A percentile compares a stretch with the other conserved stretches of the same genome.
Evolutionary conservation across 2,113 vertebrate species (phyloP).

Genomic region (Columba janthina): DNA sequence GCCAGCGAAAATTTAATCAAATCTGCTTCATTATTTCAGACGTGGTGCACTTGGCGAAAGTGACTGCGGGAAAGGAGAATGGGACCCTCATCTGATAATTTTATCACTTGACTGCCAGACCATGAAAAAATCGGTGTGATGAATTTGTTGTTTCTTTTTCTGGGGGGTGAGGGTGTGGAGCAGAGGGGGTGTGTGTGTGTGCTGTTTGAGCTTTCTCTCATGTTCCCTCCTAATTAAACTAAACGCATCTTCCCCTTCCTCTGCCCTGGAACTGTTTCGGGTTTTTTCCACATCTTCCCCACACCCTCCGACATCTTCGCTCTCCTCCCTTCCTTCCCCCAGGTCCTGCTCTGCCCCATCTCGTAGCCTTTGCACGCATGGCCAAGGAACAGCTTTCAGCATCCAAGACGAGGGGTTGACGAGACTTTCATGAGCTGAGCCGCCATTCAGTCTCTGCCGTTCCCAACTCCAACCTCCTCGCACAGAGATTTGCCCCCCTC

Average conservation of each 20-base stretch:
- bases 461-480: neutral
- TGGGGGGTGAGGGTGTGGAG: constrained; percentile 59
- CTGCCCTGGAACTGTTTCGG: constrained; percentile 47
- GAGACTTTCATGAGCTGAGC: neutral
- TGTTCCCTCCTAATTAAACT: constrained; percentile 49
- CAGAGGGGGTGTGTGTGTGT: constrained; percentile 7
- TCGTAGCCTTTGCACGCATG: constrained; percentile 43
- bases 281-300: neutral
- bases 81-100: constrained; percentile 73
- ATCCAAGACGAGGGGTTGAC: neutral
- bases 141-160: constrained; percentile 41
- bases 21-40: constrained; percentile 79
- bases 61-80: constrained; percentile 60
- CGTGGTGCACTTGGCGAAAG: constrained; percentile 69
- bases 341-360: constrained; percentile 16
- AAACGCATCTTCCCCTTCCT: neutral
- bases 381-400: constrained; percentile 31
- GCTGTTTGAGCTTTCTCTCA: neutral
- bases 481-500: neutral
- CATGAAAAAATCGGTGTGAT: constrained; percentile 78
- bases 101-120: constrained; percentile 78
- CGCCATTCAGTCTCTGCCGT: neutral
- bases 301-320: neutral
- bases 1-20: constrained; percentile 77
- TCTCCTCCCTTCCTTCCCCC: constrained; percentile 17